Base-by-base conservation (phyloP, 37 sponge, comb jelly and placozoan species). In the Diacarnus erythraeanus region DNA sequence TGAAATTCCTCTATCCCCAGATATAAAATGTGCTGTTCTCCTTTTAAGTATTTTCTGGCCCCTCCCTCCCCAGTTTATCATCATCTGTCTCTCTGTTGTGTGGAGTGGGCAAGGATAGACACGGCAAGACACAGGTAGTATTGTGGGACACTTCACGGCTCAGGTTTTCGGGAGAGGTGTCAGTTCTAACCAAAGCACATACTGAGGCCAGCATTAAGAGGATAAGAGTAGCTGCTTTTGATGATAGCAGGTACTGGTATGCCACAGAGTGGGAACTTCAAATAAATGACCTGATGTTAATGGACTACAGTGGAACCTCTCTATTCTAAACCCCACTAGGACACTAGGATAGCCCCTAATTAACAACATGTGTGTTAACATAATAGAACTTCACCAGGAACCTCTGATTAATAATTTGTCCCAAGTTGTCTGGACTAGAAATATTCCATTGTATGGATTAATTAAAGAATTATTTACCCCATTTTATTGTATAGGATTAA, bases 201-300 rank as follows among this genome's bases (percentile, higher is more conserved):
- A 93, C 94, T 3, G 96, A 93, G 4, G 84, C 64, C 40, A 61
- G 66, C 59, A 87, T 95, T 51, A 59, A 70, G 41, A 63, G 59
- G 29, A 81, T 95, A 88, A 89, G 81, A 69, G 75, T 95, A 6
- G 72, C 93, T 27, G 38, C n/a, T 6, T 95, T 89, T 80, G 91
- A 95, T 77, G 81, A 77, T 22, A 84, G 88, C 38, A 95, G 96
- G 96, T 95, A 41, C 21, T n/a, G n/a, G n/a, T n/a, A n/a, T n/a
- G n/a, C 12, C 57, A 54, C 18, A 54, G n/a, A n/a, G n/a, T n/a
- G n/a, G n/a, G n/a, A 56, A 20, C 57, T 56, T 56, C 15, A 56
- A 21, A 56, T 21, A 56, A 56, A 56, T 56, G 57, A 15, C 57
- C n/a, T 56, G 57, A 21, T 21, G 57, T 20, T 21, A 15, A 56